phyloP scores from a whole-genome alignment of 1,140 invertebrate genomes.

The Drosophila parvula region DNA sequence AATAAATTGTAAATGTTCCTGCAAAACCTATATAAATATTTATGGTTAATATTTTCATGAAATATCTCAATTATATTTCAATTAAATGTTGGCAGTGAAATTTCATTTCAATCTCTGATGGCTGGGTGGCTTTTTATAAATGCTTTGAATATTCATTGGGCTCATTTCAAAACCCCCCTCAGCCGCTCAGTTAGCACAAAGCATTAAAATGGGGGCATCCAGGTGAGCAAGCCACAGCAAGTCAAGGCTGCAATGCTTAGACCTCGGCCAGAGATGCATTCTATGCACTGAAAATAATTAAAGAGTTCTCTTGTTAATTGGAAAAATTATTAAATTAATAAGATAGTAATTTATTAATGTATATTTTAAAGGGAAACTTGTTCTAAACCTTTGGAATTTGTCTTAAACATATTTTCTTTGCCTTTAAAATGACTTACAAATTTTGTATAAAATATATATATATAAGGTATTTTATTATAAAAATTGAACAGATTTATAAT shows the following conservation, averaged over 20 bases:
- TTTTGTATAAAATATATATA: too few species aligned
- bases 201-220: slow-evolving; percentile 18
- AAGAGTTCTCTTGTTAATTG: too few species aligned
- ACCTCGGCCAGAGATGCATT: not conserved
- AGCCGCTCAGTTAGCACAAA: slow-evolving; percentile 2
- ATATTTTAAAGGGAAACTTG: too few species aligned
- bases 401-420: too few species aligned
- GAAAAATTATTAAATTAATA: too few species aligned
- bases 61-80: slow-evolving; percentile 6
- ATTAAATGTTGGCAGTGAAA: slow-evolving; percentile 2
- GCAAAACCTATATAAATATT: not conserved
- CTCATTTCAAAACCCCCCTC: not conserved
- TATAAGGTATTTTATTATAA: too few species aligned
- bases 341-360: too few species aligned
- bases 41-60: not conserved
- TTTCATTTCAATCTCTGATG: not conserved
- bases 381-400: too few species aligned
- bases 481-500: rapidly evolving
- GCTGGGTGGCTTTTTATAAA: slow-evolving; percentile 7
- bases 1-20: too few species aligned
- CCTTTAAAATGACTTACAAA: too few species aligned
- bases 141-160: slow-evolving; percentile 13
- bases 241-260: slow-evolving; percentile 7
- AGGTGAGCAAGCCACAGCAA: slow-evolving; percentile 23
- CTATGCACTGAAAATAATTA: not conserved